phyloP scores from a whole-genome alignment of 1,140 invertebrate species.

The Parapsyche elsis region DNA sequence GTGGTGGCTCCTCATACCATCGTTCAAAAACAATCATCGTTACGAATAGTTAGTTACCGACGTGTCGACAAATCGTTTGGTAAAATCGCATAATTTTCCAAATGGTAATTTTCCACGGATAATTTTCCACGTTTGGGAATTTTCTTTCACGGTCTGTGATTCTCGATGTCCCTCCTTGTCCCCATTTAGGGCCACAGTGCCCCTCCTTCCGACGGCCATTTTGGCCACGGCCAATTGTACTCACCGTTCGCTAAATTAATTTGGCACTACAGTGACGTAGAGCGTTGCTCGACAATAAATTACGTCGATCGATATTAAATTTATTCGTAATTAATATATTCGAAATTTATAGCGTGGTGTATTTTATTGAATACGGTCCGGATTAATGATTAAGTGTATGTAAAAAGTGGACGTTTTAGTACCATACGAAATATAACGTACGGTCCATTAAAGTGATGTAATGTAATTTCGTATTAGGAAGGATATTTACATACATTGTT shows the following conservation, averaged over 20 bases:
- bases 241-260: conserved; percentile 36
- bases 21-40: neutral
- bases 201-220: conserved; percentile 39
- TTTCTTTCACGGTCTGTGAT: neutral
- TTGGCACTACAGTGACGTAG: conserved; percentile 26
- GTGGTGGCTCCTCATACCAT: neutral
- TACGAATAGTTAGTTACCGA: too few species aligned
- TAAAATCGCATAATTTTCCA: neutral
- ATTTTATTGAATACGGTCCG: too few species aligned
- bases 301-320: too few species aligned
- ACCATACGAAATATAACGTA: too few species aligned
- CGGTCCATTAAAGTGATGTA: too few species aligned
- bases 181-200: conserved; percentile 38
- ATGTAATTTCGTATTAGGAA: too few species aligned
- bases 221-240: conserved; percentile 20
- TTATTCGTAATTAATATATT: too few species aligned
- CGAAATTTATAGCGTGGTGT: too few species aligned
- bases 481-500: too few species aligned
- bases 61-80: neutral
- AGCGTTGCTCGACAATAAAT: neutral
- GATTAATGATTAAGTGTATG: too few species aligned
- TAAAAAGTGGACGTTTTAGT: too few species aligned
- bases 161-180: conserved; percentile 14
- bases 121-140: conserved; percentile 2
- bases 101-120: neutral